Evolutionary conservation across 2,888 invertebrate species (phyloP).

Genomic region (Teleiodes luculella): DNA sequence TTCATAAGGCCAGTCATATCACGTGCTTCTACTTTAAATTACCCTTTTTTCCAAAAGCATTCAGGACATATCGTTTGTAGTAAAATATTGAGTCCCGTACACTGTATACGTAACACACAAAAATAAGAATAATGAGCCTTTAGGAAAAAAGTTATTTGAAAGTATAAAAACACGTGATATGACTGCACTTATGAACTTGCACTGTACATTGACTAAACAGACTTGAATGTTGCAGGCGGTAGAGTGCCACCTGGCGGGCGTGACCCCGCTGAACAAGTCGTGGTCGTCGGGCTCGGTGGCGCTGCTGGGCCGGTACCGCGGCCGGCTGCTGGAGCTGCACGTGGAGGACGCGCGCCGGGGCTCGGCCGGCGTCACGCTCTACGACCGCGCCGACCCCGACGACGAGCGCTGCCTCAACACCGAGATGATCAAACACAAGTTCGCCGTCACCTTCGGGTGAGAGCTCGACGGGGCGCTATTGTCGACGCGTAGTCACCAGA

Average conservation of each 20-base stretch:
- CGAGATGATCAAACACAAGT: constrained; percentile 62
- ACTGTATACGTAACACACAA: no score
- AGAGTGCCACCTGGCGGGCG: constrained; percentile 62
- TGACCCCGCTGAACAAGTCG: constrained; percentile 57
- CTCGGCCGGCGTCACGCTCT: constrained; percentile 56
- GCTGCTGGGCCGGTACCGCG: constrained; percentile 44
- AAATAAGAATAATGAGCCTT: no score
- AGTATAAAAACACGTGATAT: no score
- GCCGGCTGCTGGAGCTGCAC: constrained; percentile 43
- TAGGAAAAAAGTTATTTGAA: no score
- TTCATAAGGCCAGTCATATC: no score
- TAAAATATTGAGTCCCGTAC: no score
- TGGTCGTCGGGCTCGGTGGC: constrained; percentile 57
- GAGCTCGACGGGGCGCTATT: no score
- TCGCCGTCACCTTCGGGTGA: constrained; percentile 63
- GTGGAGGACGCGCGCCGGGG: constrained; percentile 49
- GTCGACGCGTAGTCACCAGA: no score
- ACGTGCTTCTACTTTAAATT: no score
- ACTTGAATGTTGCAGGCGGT: constrained; percentile 41
- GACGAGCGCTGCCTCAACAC: constrained; percentile 53
- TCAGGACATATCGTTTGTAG: no score
- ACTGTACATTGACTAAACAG: not conserved
- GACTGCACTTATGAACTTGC: no score
- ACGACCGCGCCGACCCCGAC: constrained; percentile 43
- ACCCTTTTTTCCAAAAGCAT: no score